Percentiles rank a stretch among this genome's conserved stretches.
Conservation (phyloP, 2,888 invertebrate species). For the Cactoblastis cactorum region DNA sequence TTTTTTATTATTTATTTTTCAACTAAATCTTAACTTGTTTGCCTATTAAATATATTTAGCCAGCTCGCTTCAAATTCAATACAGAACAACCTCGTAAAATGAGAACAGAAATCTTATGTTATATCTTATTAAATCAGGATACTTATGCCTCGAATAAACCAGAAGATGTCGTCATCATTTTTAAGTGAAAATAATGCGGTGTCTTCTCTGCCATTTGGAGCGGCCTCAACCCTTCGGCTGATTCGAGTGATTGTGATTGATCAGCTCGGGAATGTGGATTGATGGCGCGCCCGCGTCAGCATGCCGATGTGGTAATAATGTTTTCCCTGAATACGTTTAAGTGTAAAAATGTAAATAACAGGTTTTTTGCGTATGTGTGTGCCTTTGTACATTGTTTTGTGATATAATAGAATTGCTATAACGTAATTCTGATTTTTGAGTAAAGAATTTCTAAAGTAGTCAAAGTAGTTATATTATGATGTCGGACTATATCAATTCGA, state of each 20-base stretch:
- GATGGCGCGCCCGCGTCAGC: neutral
- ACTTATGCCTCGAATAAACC: neutral
- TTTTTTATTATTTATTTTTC: too few species aligned
- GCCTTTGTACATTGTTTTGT: neutral
- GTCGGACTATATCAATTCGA: too few species aligned
- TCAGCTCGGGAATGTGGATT: neutral
- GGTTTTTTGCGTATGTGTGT: neutral
- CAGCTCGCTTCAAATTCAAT: too few species aligned
- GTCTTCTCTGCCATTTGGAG: neutral
- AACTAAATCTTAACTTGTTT: too few species aligned
- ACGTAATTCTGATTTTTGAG: too few species aligned
- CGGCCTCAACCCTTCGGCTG: neutral
- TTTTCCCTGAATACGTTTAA: neutral
- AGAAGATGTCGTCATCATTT: neutral
- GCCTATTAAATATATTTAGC: too few species aligned
- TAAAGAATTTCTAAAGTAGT: too few species aligned
- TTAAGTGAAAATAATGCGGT: neutral
- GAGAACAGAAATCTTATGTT: too few species aligned
- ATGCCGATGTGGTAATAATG: neutral
- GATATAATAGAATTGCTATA: neutral
- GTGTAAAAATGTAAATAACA: neutral
- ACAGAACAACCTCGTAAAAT: too few species aligned
- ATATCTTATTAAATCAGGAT: too few species aligned
- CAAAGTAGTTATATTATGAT: too few species aligned
- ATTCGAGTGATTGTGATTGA: slow-evolving; percentile 5